phyloP scores from a whole-genome alignment of 2,113 vertebrate species.

The Nansenia antarctica region DNA sequence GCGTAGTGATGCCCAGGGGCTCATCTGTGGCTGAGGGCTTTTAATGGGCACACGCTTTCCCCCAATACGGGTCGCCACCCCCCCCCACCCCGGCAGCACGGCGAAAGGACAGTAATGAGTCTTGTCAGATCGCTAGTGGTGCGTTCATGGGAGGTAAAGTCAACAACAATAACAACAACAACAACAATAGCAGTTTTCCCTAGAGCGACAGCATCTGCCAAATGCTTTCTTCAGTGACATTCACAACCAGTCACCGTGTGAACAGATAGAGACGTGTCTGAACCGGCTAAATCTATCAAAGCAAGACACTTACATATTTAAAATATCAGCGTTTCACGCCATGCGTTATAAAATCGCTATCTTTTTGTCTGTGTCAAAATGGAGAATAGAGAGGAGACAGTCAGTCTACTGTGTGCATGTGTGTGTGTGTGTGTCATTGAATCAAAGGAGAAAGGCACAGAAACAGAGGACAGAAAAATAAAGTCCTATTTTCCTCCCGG shows the following conservation, averaged over 20 bases:
- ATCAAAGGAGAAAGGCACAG: not conserved
- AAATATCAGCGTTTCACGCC: not conserved
- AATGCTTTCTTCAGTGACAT: not conserved
- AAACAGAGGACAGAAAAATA: not conserved
- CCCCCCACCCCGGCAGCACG: constrained; percentile 6
- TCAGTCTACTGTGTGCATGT: too few species aligned
- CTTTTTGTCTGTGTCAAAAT: not conserved
- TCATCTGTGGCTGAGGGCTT: constrained; percentile 42
- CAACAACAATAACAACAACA: not conserved
- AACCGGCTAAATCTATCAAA: not conserved
- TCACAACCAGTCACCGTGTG: not conserved
- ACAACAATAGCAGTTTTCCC: not conserved
- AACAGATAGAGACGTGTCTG: not conserved
- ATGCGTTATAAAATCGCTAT: not conserved
- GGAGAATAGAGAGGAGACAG: not conserved
- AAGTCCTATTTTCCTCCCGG: not conserved
- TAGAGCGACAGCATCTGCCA: not conserved
- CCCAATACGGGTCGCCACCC: constrained; percentile 13
- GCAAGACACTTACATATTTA: not conserved
- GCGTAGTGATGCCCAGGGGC: constrained; percentile 30
- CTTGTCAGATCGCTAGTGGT: not conserved
- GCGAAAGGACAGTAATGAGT: not conserved
- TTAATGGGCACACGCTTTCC: constrained; percentile 43
- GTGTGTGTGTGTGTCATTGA: too few species aligned
- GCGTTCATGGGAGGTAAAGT: too few species aligned